Conservation (phyloP, 2,113 vertebrate species). For the Vulpes vulpes region DNA sequence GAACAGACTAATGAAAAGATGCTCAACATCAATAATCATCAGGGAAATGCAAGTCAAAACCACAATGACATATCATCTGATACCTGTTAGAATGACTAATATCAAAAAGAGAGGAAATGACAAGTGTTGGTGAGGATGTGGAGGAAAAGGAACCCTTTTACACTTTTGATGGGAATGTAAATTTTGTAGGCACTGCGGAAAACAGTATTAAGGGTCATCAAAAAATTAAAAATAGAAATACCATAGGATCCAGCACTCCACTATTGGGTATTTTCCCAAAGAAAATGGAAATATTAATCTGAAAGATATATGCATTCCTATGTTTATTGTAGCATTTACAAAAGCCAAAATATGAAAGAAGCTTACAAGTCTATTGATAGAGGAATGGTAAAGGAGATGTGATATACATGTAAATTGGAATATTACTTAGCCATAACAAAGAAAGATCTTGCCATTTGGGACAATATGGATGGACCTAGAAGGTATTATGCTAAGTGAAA, state of each 20-base stretch:
- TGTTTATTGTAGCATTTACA: background rate
- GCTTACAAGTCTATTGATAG: background rate
- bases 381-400: background rate
- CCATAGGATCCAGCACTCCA: background rate
- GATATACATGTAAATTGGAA: background rate
- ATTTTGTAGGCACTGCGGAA: background rate
- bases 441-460: background rate
- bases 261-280: background rate
- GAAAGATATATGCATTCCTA: background rate
- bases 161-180: background rate
- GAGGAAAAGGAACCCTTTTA: background rate
- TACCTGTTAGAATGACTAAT: background rate
- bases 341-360: background rate
- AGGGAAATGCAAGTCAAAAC: background rate
- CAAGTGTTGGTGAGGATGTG: background rate
- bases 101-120: background rate
- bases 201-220: background rate
- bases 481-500: background rate
- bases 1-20: background rate
- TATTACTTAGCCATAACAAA: background rate
- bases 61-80: background rate
- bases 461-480: background rate
- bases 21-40: background rate
- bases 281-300: background rate
- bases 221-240: background rate